These are phyloP conservation scores for Amphimedon queenslandica DNA, from an alignment of 37 sponge, comb jelly and placozoan genomes.

Conservation along the genomic window DNA sequence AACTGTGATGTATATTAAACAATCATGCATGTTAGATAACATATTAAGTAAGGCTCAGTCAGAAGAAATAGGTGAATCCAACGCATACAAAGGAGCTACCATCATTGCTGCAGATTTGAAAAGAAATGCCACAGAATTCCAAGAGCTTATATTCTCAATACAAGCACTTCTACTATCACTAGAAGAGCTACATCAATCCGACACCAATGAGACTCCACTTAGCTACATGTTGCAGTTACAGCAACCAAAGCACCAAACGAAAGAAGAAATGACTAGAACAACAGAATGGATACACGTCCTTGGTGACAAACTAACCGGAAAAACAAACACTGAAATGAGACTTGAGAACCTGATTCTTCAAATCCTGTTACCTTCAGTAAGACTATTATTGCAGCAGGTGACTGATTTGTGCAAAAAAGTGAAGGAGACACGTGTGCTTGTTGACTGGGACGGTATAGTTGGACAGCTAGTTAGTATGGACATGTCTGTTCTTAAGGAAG, in stretches of 20 bases:
- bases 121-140: background rate
- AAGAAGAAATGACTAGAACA: constrained; percentile 6
- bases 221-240: constrained; percentile 62
- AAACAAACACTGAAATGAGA: constrained; percentile 67
- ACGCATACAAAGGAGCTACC: constrained; percentile 10
- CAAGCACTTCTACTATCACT: constrained; percentile 22
- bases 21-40: background rate
- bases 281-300: constrained; percentile 48
- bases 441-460: constrained; percentile 25
- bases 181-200: background rate
- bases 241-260: constrained; percentile 13
- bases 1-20: background rate
- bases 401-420: background rate
- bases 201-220: constrained; percentile 26
- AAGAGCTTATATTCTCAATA: constrained; percentile 17
- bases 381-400: constrained; percentile 6
- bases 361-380: background rate
- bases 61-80: constrained; percentile 56
- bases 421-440: background rate
- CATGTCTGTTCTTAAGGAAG: constrained; percentile 37
- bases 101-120: constrained; percentile 27
- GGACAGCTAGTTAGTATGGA: constrained; percentile 37
- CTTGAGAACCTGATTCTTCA: constrained; percentile 23
- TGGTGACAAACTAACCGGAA: constrained; percentile 53
- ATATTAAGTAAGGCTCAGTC: constrained; percentile 23